Base-by-base conservation (phyloP, 2,113 vertebrate genomes). In the Burhinus bistriatus region DNA sequence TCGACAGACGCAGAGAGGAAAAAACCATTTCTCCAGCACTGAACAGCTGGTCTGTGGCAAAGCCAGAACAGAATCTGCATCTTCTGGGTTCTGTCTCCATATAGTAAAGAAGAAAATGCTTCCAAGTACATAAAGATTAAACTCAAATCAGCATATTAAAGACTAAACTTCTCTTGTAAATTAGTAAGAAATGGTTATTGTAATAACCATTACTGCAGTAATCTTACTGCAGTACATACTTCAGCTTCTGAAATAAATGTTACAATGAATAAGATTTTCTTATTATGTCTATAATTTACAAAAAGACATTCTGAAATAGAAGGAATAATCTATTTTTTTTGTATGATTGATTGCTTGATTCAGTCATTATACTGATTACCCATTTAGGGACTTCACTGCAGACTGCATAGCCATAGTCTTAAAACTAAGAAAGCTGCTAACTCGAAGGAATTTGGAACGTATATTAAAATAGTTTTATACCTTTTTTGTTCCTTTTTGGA, bases 401-500 rank as follows among this genome's bases (percentile, higher is more conserved):
- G 15, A 62, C 36, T 36, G 15, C 26, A 87, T 1, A 72, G 27
- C 7, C 16, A 72, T 75, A 47, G 11, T 71, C 47, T 91, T 76
- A 68, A 58, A 81, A 30, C 13, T 47, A 90, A 57, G 30, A 21
- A 66, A 54, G 19, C 9, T 32, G 34, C 12, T 75, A 92, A 64
- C 7, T 11, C 42, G 20, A 75, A 83, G 38, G 25, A 87, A 72
- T 61, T 55, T 42, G 18, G 29, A 87, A 78, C 5, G 36, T 22
- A 47, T 16, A 79, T 89, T 49, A 36, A 47, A 94, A 40, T 22
- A 76, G 16, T 36, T 89, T 57, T 81, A 72, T 97, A 98, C 98
- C 97, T 97, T 95, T 92, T 88, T 96, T 83, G 91, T 96, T 96
- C 82, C 94, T 90, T 96, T 95, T 32, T 97, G 95, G 59, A 97